phyloP scores from a whole-genome alignment of 2,888 invertebrate genomes.

The Argynnis bischoffii region DNA sequence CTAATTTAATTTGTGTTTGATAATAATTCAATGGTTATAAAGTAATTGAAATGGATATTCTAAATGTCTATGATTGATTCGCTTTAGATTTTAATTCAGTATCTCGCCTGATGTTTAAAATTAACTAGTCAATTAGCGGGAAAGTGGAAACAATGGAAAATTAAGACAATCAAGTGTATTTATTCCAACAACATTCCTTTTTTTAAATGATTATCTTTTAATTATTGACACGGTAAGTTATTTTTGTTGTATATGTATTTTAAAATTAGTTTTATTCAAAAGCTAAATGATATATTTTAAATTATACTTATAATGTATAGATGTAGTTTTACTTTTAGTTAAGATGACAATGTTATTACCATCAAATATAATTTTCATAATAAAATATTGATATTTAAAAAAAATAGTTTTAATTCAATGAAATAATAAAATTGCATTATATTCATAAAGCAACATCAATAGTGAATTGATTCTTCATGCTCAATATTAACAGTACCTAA shows the following conservation, averaged over 20 bases:
- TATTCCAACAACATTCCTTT: constrained; percentile 44
- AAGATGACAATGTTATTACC: constrained; percentile 44
- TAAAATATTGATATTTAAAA: constrained; percentile 33
- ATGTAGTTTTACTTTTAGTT: constrained; percentile 27
- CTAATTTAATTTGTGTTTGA: no score
- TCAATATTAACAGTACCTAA: no score
- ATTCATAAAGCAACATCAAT: no score
- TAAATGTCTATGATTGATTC: constrained; percentile 37
- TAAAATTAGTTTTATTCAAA: constrained; percentile 4
- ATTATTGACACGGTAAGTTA: constrained; percentile 13
- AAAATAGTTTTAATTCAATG: constrained; percentile 28
- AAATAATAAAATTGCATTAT: no score
- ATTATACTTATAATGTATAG: constrained; percentile 33
- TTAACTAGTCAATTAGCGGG: constrained; percentile 74
- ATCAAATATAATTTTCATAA: constrained; percentile 50
- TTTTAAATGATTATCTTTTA: constrained; percentile 4
- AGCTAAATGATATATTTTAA: constrained; percentile 26
- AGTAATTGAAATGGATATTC: background rate
- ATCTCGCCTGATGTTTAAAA: constrained; percentile 54
- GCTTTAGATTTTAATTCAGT: constrained; percentile 23
- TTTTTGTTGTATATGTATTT: constrained; percentile 16
- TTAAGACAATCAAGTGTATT: constrained; percentile 33
- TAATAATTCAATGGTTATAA: no score
- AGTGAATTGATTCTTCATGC: no score
- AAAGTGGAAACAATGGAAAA: constrained; percentile 42